Percentiles rank a stretch among this genome's conserved stretches.
phyloP scores from a whole-genome alignment of 2,113 vertebrate species.

The Poeciliopsis occidentalis region DNA sequence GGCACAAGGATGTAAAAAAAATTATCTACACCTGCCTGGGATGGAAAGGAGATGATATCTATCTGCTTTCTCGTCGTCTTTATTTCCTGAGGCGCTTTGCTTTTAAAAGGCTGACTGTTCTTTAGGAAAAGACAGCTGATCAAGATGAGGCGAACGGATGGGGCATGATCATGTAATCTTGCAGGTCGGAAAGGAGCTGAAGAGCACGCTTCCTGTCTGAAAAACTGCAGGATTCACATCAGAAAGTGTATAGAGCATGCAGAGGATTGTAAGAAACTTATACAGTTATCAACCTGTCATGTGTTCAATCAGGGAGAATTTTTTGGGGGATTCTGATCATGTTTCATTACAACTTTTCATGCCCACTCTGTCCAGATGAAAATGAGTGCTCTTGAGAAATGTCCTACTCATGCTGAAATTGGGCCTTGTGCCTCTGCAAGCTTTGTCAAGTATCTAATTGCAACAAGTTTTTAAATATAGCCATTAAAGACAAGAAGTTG shows the following conservation, averaged over 20 bases:
- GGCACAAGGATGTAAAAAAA: background rate
- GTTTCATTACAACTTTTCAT: background rate
- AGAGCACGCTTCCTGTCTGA: constrained; percentile 19
- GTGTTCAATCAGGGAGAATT: background rate
- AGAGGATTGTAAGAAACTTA: background rate
- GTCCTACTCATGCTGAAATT: background rate
- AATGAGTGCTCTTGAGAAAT: background rate
- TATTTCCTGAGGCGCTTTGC: constrained; percentile 17
- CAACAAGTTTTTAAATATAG: constrained; percentile 1
- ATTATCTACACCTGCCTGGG: background rate
- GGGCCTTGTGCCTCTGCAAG: background rate
- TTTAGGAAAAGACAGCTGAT: constrained; percentile 52
- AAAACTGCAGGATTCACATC: background rate
- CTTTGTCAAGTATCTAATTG: constrained; percentile 3
- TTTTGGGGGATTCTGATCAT: background rate
- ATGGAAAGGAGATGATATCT: constrained; percentile 2
- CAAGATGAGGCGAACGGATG: constrained; percentile 40
- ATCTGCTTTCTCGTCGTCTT: constrained; percentile 9
- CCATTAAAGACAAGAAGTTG: background rate
- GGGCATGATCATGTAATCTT: constrained; percentile 28
- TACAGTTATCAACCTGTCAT: background rate
- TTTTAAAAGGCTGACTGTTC: constrained; percentile 25
- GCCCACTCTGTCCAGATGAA: no score
- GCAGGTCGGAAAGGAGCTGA: background rate
- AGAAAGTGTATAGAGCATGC: background rate